phyloP scores from a whole-genome alignment of 1,140 invertebrate genomes.

The Pristionchus pacificus region DNA sequence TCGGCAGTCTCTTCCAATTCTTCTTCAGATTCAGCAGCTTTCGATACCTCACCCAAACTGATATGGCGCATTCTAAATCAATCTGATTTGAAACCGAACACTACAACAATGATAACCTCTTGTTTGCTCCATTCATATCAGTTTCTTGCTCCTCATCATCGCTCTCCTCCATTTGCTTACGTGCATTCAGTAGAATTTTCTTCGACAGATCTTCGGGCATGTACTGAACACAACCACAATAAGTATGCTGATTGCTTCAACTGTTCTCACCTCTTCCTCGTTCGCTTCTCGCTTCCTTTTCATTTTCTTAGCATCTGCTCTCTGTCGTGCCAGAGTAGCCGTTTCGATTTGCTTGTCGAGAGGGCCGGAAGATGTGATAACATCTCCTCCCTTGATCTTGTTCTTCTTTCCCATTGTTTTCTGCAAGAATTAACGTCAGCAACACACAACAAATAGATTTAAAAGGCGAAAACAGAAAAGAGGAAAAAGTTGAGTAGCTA shows the following conservation, averaged over 20 bases:
- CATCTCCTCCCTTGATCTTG: conserved; percentile 20
- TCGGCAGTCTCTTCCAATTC: conserved; percentile 34
- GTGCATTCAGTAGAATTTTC: conserved; percentile 44
- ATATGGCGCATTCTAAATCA: conserved; percentile 26
- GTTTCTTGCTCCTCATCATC: conserved; percentile 29
- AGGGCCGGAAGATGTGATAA: conserved; percentile 8
- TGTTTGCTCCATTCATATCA: conserved; percentile 13
- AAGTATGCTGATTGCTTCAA: too few relatives aligned
- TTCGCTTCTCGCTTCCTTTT: conserved; percentile 33
- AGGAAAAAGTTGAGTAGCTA: too few relatives aligned
- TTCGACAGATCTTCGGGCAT: conserved; percentile 38
- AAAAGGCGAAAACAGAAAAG: too few relatives aligned
- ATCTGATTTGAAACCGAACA: neutral
- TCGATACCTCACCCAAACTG: conserved; percentile 23
- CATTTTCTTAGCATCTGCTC: conserved; percentile 25
- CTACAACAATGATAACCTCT: conserved; percentile 18
- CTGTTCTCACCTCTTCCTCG: conserved; percentile 21
- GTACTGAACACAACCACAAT: too few relatives aligned
- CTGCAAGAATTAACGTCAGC: neutral
- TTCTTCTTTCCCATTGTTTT: conserved; percentile 28
- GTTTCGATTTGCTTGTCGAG: conserved; percentile 39
- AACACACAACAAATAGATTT: too few relatives aligned
- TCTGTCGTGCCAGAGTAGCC: conserved; percentile 32
- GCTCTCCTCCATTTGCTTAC: conserved; percentile 45
- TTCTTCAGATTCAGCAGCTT: conserved; percentile 24